These are phyloP conservation scores for Trichacis sp. DNA, from an alignment of 2,888 invertebrate species.

Conservation along the genomic window DNA sequence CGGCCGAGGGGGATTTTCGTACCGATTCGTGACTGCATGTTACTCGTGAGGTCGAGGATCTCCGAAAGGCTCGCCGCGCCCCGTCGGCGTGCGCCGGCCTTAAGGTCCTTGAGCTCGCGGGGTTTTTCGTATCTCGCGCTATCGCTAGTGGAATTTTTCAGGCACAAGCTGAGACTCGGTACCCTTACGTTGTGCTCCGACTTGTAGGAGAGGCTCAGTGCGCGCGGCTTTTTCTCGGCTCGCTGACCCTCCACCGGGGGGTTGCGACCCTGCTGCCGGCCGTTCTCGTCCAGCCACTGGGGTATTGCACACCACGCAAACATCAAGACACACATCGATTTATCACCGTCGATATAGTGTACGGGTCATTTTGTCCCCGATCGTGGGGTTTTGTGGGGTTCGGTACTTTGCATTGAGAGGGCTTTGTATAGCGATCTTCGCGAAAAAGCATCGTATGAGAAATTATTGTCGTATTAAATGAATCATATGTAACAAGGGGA, in stretches of 20 bases:
- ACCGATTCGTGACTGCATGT: slow-evolving; percentile 18
- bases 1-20: no score
- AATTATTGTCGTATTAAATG: no score
- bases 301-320: slow-evolving; percentile 47
- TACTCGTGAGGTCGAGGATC: slow-evolving; percentile 12
- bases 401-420: no score
- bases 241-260: slow-evolving; percentile 28
- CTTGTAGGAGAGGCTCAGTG: slow-evolving; percentile 52
- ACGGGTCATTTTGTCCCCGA: no score
- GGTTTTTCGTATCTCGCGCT: slow-evolving; percentile 28
- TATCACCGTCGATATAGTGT: no score
- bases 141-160: slow-evolving; percentile 47
- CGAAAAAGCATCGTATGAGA: no score
- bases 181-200: slow-evolving; percentile 56
- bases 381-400: no score
- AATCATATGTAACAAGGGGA: no score
- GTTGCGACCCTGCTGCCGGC: slow-evolving; percentile 64
- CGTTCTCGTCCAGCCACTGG: slow-evolving; percentile 84
- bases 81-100: slow-evolving; percentile 28
- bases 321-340: slow-evolving; percentile 50
- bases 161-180: slow-evolving; percentile 47
- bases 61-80: slow-evolving; percentile 18
- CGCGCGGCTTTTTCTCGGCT: slow-evolving; percentile 32
- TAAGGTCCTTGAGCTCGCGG: slow-evolving; percentile 16
- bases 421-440: no score